A percentile compares a stretch with the other conserved stretches of the same genome.
Evolutionary conservation across 2,113 vertebrate species (phyloP).

Genomic region (Nesoenas mayeri): DNA sequence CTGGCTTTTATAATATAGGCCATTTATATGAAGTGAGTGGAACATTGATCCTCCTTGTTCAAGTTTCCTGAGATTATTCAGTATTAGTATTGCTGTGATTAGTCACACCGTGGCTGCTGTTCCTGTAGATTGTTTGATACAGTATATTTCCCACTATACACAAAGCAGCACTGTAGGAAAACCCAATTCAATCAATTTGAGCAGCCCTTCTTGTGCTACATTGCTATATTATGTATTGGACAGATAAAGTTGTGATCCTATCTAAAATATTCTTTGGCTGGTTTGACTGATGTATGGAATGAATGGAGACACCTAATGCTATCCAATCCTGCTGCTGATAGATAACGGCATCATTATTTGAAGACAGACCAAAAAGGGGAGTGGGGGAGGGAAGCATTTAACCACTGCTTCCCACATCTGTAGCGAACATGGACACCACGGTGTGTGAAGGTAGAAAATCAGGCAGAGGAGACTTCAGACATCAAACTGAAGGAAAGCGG

Average conservation of each 20-base stretch:
- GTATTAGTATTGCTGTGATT: constrained; percentile 33
- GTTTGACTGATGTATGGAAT: constrained; percentile 37
- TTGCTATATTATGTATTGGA: constrained; percentile 8
- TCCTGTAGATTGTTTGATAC: constrained; percentile 44
- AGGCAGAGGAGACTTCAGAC: background rate
- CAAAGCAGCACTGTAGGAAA: constrained; percentile 41
- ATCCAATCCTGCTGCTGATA: constrained; percentile 1
- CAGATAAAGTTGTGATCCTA: constrained; percentile 57
- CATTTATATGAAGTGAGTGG: constrained; percentile 4
- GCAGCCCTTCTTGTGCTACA: constrained; percentile 32
- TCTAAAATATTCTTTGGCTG: constrained; percentile 54
- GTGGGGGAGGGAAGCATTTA: background rate
- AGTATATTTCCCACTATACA: constrained; percentile 6
- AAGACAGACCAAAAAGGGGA: background rate
- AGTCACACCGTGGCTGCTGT: constrained; percentile 10
- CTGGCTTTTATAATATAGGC: background rate
- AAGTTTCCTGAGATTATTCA: constrained; percentile 32
- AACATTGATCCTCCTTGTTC: constrained; percentile 44
- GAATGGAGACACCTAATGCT: constrained; percentile 17
- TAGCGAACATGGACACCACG: background rate
- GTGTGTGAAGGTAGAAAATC: background rate
- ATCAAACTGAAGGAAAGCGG: background rate
- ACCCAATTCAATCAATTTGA: constrained; percentile 61
- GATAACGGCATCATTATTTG: constrained; percentile 43
- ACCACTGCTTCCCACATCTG: background rate